phyloP scores from a whole-genome alignment of 1,140 invertebrate genomes.

The Ceratosolen solmsi region DNA sequence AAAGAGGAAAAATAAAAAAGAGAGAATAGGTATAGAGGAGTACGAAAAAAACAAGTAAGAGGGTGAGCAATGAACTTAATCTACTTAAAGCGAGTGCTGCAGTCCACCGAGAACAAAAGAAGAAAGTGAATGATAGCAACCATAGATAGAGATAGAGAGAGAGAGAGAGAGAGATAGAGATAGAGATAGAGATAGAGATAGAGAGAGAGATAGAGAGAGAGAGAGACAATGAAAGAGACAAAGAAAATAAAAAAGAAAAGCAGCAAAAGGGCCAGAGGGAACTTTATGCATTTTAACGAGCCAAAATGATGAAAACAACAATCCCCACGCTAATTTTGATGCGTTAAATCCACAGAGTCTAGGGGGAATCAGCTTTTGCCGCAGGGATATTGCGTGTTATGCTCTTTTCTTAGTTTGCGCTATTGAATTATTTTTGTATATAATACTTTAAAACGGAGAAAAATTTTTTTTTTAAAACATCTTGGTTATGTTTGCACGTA shows the following conservation, averaged over 20 bases:
- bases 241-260: conserved; percentile 1
- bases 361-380: conserved; percentile 52
- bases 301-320: conserved; percentile 57
- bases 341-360: conserved; percentile 44
- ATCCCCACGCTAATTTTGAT: conserved; percentile 54
- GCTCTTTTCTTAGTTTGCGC: conserved; percentile 3
- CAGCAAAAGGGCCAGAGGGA: conserved; percentile 8
- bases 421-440: conserved; percentile 10
- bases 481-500: not conserved
- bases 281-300: conserved; percentile 54
- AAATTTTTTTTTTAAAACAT: conserved; percentile 6
- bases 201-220: too few species aligned
- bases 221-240: too few species aligned
- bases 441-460: conserved; percentile 25
- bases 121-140: not conserved
- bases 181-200: too few species aligned
- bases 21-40: not conserved
- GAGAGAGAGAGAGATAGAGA: not conserved
- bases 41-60: not conserved
- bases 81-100: conserved; percentile 39
- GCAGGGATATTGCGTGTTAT: conserved; percentile 42
- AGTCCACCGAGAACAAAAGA: not conserved
- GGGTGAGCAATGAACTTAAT: conserved; percentile 49
- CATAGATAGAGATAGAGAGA: not conserved
- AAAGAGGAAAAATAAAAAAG: not conserved